Base-by-base conservation (phyloP, 2,888 invertebrate species). In the Chymomyza caudatula region DNA sequence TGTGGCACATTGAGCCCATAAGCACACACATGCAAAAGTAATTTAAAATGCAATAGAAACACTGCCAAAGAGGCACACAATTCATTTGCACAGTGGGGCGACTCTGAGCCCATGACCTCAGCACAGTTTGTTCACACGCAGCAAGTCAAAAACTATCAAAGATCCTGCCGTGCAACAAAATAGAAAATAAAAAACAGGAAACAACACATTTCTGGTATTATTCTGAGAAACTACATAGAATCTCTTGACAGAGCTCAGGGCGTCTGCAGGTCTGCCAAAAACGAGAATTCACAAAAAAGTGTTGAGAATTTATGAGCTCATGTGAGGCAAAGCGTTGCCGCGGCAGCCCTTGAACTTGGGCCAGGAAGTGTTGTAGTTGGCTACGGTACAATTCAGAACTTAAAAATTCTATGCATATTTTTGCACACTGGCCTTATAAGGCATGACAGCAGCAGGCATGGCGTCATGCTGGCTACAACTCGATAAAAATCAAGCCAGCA, bases 261-360 rank as follows among this genome's bases (percentile, higher is more conserved):
- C 78, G 84, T 67, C 78, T 51, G 51, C 60, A 64, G 67, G 78
- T 84, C 78, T 80, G 76, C 74, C 75, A 65, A 75, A 78, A 69
- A 54, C 8, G 61, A 43, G 25, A 43, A 49, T 20, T 2, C 15
- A 13, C 44, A 44, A 62, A 64, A 70, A 74, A 71, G 57, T 71
- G 61, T 69, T 61, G 59, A 60, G 67, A 73, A 69, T 73, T 76
- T 68, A 62, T 65, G 75, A 22, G 63, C 71, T 11, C 77, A 75
- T 73, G 66, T 29, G 22, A 37, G 25, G 37, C 54, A 54, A 54
- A 4, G 3, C n/a, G 23, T 25, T 15, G 5, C 5, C 0, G 3
- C 51, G 25, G 55, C 59, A 83, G 80, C 67, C 83, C 79, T 83
- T 83, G 79, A 79, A 79, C 79, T 83, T 83, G 80, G 69, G 55